phyloP scores from a whole-genome alignment of 2,797 vertebrate genomes.

The Pangasius macronema region DNA sequence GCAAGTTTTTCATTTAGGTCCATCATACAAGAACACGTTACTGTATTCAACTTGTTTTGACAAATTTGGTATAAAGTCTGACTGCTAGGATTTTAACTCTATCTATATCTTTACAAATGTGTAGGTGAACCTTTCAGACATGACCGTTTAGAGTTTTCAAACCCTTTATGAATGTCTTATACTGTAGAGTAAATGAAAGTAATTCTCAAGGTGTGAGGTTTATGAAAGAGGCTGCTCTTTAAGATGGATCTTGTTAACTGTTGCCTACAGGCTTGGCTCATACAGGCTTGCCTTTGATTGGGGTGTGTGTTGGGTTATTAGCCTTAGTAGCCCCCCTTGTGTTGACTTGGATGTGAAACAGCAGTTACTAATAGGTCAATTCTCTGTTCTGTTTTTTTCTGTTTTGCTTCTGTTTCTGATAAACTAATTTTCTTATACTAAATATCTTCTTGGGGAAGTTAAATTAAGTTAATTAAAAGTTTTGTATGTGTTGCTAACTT shows the following conservation, averaged over 20 bases:
- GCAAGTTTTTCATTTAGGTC: background rate
- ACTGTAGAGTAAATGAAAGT: background rate
- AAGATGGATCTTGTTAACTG: conserved; percentile 1
- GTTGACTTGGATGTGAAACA: conserved; percentile 18
- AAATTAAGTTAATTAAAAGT: conserved; percentile 7
- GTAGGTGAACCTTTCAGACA: background rate
- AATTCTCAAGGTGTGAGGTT: background rate
- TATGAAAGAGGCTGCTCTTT: background rate
- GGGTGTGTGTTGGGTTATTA: background rate
- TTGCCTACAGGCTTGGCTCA: conserved; percentile 1
- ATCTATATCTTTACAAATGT: background rate
- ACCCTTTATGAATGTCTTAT: background rate
- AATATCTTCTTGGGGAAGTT: background rate
- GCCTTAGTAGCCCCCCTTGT: background rate
- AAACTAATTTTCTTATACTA: background rate
- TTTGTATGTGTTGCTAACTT: background rate
- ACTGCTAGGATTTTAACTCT: background rate
- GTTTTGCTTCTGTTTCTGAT: background rate
- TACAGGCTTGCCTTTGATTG: background rate
- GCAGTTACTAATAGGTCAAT: background rate
- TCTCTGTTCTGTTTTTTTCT: background rate
- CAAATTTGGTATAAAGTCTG: background rate
- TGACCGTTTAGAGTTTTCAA: background rate
- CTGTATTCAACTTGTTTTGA: background rate
- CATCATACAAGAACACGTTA: background rate